Evolutionary conservation across 1,140 invertebrate genomes (phyloP), one percentile per base, ranked within the genome.

Genomic region (Oryzaephilus surinamensis): DNA sequence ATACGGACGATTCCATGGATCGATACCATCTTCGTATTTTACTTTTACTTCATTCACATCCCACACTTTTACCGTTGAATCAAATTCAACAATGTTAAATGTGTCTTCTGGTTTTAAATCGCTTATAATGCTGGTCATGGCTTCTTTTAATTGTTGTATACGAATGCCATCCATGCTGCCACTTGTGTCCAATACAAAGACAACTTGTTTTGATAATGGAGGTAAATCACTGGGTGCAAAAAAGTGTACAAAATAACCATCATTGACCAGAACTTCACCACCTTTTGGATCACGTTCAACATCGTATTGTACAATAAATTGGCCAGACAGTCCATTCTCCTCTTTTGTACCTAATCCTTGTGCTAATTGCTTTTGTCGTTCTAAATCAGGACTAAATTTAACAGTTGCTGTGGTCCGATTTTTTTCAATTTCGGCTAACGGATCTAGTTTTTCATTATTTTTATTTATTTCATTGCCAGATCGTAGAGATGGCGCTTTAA

Each of bases 171-270:
- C 56, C 79, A 83, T 84, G 21, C 78, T 81, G 7, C 73, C 74
- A 20, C 76, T 79, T 0, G 73, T 70, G 54, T 83, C 81, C 34
- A 83, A 61, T 1, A 82, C 72, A 51, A 84, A 83, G 3, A 81
- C 66, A 4, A 78, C 77, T 43, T 81, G 72, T 53, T 81, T 81
- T 10, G 65, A 68, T 26, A 81, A 57, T 3, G 74, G 65, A 21
- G 68, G 61, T 32, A 80, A 56, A 15, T 67, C 61, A 3, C 43
- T 46, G 1, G 79, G 79, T 2, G 77, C 71, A 50, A 81, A 78
- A 64, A 79, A 82, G 50, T 83, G 80, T 2, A 83, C 77, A 57
- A 83, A 84, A 55, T 82, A 82, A 0, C 80, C 81, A 49, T 81
- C 74, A 43, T 79, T 74, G 3, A 81, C 65, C 73, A 55, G 34